phyloP scores from a whole-genome alignment of 1,140 invertebrate genomes.

The Aphaenogaster ashmeadi region DNA sequence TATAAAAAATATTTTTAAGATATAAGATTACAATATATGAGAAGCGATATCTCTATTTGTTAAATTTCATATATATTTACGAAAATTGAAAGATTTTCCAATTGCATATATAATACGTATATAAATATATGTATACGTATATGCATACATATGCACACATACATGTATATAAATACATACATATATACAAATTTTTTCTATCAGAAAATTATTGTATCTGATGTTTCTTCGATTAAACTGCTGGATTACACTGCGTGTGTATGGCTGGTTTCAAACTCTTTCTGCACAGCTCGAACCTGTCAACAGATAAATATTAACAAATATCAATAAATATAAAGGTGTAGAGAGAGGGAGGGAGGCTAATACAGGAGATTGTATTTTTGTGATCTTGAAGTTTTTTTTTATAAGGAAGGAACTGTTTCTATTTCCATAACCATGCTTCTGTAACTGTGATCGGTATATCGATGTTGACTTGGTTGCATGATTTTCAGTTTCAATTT shows the following conservation, averaged over 20 bases:
- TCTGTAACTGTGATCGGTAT: background rate
- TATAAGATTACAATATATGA: background rate
- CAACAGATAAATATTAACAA: slow-evolving; percentile 53
- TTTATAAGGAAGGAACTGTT: slow-evolving; percentile 36
- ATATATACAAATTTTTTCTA: background rate
- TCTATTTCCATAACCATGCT: slow-evolving; percentile 33
- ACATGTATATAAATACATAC: background rate
- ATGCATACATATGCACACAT: background rate
- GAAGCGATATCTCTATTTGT: background rate
- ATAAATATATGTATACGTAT: background rate
- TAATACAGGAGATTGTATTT: slow-evolving; percentile 52
- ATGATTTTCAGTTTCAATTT: slow-evolving; percentile 17
- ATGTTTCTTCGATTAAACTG: slow-evolving; percentile 72
- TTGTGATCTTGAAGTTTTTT: slow-evolving; percentile 58
- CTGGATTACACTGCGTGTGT: background rate
- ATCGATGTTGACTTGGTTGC: slow-evolving; percentile 2
- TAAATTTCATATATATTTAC: background rate
- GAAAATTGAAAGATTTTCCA: background rate
- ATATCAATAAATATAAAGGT: slow-evolving; percentile 42
- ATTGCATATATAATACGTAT: background rate
- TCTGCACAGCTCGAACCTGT: slow-evolving; percentile 38
- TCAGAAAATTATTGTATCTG: background rate
- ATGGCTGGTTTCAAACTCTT: background rate
- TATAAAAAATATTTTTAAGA: background rate
- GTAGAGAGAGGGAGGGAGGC: slow-evolving; percentile 2